Percentiles rank a stretch among this genome's conserved stretches.
Conservation (phyloP, 2,797 vertebrate genomes). For the Esox lucius region DNA sequence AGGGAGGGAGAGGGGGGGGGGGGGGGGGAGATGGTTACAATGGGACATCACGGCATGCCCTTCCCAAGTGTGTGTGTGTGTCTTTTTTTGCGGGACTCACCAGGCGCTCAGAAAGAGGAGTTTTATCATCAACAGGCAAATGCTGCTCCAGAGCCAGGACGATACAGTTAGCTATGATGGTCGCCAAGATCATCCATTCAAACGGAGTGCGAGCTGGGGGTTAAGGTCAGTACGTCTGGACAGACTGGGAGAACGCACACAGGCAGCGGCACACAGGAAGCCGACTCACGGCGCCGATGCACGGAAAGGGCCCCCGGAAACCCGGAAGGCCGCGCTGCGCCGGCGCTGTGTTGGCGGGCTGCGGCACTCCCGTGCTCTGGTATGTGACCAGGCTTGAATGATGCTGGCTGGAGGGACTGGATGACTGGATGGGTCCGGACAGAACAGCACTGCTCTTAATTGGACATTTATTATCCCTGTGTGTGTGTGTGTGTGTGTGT, state of each 20-base stretch:
- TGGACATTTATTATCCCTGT: slow-evolving; percentile 73
- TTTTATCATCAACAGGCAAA: slow-evolving; percentile 93
- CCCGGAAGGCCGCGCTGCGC: no score
- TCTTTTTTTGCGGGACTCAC: slow-evolving; percentile 71
- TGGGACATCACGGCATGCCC: not conserved
- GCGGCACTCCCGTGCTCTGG: not conserved
- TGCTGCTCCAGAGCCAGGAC: slow-evolving; percentile 95
- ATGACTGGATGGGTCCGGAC: slow-evolving; percentile 71
- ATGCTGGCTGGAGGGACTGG: slow-evolving; percentile 60
- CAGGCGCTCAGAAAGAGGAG: slow-evolving; percentile 92
- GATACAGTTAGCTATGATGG: slow-evolving; percentile 97
- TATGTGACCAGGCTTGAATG: slow-evolving; percentile 60
- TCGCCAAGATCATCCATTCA: slow-evolving; percentile 98
- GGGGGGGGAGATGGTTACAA: not conserved
- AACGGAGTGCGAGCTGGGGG: slow-evolving; percentile 80
- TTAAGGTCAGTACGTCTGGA: not conserved
- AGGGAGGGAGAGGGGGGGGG: not conserved
- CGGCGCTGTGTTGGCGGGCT: no score
- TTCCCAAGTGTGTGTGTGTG: not conserved
- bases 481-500: slow-evolving; percentile 35
- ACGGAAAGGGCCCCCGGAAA: no score
- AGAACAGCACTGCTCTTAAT: slow-evolving; percentile 71
- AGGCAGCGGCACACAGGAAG: not conserved
- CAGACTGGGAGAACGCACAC: not conserved
- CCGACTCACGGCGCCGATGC: no score